phyloP scores from a whole-genome alignment of 1,140 invertebrate genomes.

The Drosophila tropicalis region DNA sequence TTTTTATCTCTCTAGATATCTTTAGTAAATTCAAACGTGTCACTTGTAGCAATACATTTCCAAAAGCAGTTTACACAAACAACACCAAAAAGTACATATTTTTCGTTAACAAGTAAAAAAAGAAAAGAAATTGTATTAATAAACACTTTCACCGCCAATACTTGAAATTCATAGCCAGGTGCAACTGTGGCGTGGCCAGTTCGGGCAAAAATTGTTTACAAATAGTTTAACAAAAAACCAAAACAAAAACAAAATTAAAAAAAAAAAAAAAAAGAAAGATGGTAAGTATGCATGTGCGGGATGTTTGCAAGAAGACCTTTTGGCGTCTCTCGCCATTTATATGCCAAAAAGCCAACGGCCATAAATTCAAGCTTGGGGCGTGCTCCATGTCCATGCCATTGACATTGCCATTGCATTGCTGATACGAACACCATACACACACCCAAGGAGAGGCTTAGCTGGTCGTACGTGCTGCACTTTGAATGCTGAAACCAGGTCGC shows the following conservation, averaged over 20 bases:
- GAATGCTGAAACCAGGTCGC: conserved; percentile 74
- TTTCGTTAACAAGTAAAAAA: conserved; percentile 8
- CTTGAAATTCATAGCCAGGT: conserved; percentile 64
- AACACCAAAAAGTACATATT: conserved; percentile 15
- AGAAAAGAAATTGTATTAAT: conserved; percentile 72
- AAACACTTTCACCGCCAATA: conserved; percentile 74
- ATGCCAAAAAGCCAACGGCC: conserved; percentile 50
- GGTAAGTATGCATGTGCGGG: not conserved
- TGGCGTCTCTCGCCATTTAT: conserved; percentile 58
- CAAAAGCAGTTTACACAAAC: conserved; percentile 35
- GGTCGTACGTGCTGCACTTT: conserved; percentile 61
- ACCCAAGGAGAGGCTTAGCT: conserved; percentile 31
- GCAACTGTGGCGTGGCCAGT: conserved; percentile 35
- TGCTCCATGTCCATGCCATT: conserved; percentile 51
- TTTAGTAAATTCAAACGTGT: conserved; percentile 29
- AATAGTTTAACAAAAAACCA: conserved; percentile 45
- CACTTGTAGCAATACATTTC: conserved; percentile 41
- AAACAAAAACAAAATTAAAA: too few relatives aligned
- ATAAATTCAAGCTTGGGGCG: conserved; percentile 67
- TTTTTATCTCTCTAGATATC: not conserved
- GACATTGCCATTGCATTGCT: conserved; percentile 24
- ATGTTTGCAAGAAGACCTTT: conserved; percentile 37
- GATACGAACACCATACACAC: not conserved
- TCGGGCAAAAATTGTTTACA: conserved; percentile 54
- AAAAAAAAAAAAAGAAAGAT: too few relatives aligned